phyloP scores from a whole-genome alignment of 2,797 vertebrate genomes.

The Tragelaphus eurycerus region DNA sequence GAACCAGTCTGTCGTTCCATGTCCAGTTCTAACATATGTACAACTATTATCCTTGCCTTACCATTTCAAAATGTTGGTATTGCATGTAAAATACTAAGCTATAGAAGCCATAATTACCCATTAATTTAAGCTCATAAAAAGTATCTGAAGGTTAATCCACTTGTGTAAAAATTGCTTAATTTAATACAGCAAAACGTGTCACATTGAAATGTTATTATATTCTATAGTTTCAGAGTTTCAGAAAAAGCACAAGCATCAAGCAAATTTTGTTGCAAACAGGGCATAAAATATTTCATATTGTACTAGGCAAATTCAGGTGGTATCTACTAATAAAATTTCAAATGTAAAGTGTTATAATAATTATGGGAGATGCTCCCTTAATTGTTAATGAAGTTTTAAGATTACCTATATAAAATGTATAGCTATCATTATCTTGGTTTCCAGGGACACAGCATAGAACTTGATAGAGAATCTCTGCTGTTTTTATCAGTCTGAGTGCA shows the following conservation, averaged over 20 bases:
- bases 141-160: neutral
- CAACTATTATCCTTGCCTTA: neutral
- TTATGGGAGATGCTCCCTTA: neutral
- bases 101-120: neutral
- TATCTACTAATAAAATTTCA: neutral
- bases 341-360: neutral
- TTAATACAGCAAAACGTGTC: neutral
- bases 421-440: neutral
- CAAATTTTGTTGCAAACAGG: neutral
- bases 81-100: neutral
- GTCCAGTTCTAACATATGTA: neutral
- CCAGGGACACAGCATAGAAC: neutral
- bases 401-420: neutral
- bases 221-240: neutral
- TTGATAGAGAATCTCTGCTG: neutral
- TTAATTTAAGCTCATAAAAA: neutral
- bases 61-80: neutral
- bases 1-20: no score
- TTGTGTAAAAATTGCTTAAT: slow-evolving; percentile 11
- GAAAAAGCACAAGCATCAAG: neutral
- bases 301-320: neutral
- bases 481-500: neutral
- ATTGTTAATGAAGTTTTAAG: neutral
- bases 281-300: neutral
- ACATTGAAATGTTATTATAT: slow-evolving; percentile 10